A percentile compares a stretch with the other conserved stretches of the same genome.
Evolutionary conservation across 2,113 vertebrate genomes (phyloP).

Genomic region (Sinocyclocheilus anshuiensis): DNA sequence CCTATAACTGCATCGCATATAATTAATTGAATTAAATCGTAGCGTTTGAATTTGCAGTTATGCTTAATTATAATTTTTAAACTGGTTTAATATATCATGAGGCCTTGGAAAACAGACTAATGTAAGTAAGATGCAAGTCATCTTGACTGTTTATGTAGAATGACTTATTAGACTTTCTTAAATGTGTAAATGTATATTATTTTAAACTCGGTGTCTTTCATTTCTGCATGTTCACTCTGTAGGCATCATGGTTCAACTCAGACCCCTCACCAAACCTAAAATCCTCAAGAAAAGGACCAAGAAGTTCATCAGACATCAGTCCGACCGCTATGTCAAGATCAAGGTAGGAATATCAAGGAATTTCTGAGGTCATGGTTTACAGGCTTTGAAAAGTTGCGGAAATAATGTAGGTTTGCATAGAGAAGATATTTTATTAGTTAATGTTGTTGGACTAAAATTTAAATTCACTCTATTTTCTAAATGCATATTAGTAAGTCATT

Average conservation of each 20-base stretch:
- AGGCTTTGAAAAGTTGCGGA: background rate
- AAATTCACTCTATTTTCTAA: background rate
- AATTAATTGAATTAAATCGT: too few relatives aligned
- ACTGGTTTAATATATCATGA: too few relatives aligned
- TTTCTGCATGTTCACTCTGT: background rate
- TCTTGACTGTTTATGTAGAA: background rate
- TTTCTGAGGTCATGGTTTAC: background rate
- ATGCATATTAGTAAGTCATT: too few relatives aligned
- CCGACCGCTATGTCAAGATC: constrained; percentile 97
- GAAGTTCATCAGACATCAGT: constrained; percentile 98
- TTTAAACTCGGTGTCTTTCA: background rate
- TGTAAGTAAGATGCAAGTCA: background rate
- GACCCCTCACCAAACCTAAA: constrained; percentile 90
- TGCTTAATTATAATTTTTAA: too few relatives aligned
- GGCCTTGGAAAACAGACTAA: too few relatives aligned
- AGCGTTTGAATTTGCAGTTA: too few relatives aligned
- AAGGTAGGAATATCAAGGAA: constrained; percentile 71
- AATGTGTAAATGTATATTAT: background rate
- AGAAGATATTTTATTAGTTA: background rate
- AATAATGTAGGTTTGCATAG: too few relatives aligned
- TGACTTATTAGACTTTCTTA: background rate
- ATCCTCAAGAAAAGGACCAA: constrained; percentile 98
- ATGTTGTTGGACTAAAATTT: background rate
- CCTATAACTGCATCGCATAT: too few relatives aligned
- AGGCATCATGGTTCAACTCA: constrained; percentile 90